A percentile compares a stretch with the other conserved stretches of the same genome.
Conservation (phyloP, 2,888 invertebrate species). For the Formica aserva region DNA sequence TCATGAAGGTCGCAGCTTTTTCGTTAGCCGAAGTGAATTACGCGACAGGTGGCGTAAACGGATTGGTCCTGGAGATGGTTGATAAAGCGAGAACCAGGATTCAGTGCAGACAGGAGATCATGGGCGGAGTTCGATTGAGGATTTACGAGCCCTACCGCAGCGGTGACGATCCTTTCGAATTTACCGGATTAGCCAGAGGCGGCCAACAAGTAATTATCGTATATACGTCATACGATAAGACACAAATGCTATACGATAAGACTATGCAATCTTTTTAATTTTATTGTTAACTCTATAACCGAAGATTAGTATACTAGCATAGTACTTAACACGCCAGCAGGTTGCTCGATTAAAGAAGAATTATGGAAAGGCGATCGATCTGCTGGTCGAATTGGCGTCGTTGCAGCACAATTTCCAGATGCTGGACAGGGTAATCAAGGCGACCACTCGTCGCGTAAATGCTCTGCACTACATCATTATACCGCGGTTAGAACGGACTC, state of each 20-base stretch:
- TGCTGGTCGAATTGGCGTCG: constrained; percentile 86
- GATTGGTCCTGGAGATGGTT: constrained; percentile 86
- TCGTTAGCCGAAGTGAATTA: constrained; percentile 90
- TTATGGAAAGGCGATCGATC: constrained; percentile 38
- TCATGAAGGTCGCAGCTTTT: constrained; percentile 89
- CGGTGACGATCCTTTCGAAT: constrained; percentile 87
- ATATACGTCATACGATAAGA: background rate
- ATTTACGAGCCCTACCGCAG: constrained; percentile 88
- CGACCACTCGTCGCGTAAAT: constrained; percentile 89
- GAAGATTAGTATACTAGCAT: background rate
- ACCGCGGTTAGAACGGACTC: constrained; percentile 88
- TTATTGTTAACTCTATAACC: background rate
- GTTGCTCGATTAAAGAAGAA: constrained; percentile 30
- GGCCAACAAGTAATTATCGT: constrained; percentile 87
- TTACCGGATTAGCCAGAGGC: constrained; percentile 89
- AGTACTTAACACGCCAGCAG: constrained; percentile 86
- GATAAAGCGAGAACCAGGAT: constrained; percentile 88
- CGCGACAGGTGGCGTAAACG: constrained; percentile 87
- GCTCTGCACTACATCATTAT: constrained; percentile 90
- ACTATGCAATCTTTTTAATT: background rate
- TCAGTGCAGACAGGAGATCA: constrained; percentile 88
- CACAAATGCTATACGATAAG: background rate
- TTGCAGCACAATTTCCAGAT: constrained; percentile 89
- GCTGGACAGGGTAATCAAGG: constrained; percentile 89
- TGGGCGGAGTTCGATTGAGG: constrained; percentile 88